These are phyloP conservation scores for Eupelmus urozonus DNA, from an alignment of 2,888 invertebrate genomes.

Conservation along the genomic window DNA sequence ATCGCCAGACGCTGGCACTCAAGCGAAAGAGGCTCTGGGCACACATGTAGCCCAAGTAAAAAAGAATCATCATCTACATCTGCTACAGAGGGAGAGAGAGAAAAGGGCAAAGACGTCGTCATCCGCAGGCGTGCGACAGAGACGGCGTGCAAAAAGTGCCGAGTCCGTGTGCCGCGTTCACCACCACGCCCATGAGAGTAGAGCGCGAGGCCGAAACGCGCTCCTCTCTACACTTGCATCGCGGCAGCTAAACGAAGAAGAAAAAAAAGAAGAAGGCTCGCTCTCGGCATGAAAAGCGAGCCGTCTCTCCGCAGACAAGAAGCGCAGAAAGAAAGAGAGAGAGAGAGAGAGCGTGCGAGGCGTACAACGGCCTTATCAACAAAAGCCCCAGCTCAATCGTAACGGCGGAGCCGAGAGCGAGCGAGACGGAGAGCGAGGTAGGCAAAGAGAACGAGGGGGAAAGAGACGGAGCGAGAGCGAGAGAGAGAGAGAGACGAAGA, in stretches of 20 bases:
- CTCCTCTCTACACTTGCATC: no score
- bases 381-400: no score
- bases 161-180: conserved; percentile 51
- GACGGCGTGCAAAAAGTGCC: conserved; percentile 39
- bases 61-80: neutral
- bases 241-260: neutral
- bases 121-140: conserved; percentile 39
- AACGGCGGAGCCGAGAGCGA: neutral
- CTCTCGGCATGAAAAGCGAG: no score
- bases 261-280: neutral
- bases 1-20: neutral
- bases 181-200: conserved; percentile 63
- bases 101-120: conserved; percentile 13
- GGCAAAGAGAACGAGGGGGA: neutral
- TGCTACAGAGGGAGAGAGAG: neutral
- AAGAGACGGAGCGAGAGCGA: conserved; percentile 9
- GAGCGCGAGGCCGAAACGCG: no score
- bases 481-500: conserved; percentile 16
- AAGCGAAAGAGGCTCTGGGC: conserved; percentile 7
- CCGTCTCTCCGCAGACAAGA: no score
- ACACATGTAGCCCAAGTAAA: conserved; percentile 15
- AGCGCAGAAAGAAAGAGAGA: no score
- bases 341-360: no score
- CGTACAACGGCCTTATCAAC: neutral
- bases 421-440: no score